Conservation (phyloP, 2,888 invertebrate species). For the Ichneumoninae sp. region DNA sequence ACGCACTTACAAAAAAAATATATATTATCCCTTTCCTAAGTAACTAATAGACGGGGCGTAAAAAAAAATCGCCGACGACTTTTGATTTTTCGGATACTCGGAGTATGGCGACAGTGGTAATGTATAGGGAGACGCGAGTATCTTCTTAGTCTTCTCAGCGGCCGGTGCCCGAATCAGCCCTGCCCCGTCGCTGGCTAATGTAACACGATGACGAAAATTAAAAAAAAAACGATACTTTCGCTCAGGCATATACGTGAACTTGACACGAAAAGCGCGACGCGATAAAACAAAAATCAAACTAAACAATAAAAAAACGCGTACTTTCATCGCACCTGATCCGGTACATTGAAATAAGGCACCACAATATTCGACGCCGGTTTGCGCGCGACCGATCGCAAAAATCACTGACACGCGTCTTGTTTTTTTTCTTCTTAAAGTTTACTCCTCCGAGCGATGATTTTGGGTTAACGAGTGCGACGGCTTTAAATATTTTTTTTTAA, state of each 20-base stretch:
- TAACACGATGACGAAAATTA: neutral
- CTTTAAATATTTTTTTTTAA: neutral
- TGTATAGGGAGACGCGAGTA: constrained; percentile 24
- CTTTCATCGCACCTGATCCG: constrained; percentile 78
- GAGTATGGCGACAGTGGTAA: constrained; percentile 28
- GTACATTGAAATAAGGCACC: constrained; percentile 83
- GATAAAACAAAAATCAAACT: constrained; percentile 70
- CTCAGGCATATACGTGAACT: constrained; percentile 43
- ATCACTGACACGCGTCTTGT: constrained; percentile 45
- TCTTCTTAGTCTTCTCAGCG: constrained; percentile 6
- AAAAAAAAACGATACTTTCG: constrained; percentile 26
- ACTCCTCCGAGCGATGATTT: constrained; percentile 31
- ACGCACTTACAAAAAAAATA: constrained; percentile 27
- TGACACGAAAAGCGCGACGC: constrained; percentile 60
- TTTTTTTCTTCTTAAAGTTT: constrained; percentile 3
- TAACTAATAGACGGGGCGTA: constrained; percentile 18
- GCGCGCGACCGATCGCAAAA: constrained; percentile 58
- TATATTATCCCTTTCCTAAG: neutral
- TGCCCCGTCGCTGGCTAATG: neutral
- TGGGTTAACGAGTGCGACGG: constrained; percentile 2
- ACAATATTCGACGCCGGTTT: constrained; percentile 75
- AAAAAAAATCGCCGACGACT: constrained; percentile 54
- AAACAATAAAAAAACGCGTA: constrained; percentile 69
- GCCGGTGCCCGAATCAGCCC: neutral
- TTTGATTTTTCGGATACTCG: constrained; percentile 49